These are phyloP conservation scores for Cerastis rubricosa DNA, from an alignment of 2,888 invertebrate species.

Conservation along the genomic window DNA sequence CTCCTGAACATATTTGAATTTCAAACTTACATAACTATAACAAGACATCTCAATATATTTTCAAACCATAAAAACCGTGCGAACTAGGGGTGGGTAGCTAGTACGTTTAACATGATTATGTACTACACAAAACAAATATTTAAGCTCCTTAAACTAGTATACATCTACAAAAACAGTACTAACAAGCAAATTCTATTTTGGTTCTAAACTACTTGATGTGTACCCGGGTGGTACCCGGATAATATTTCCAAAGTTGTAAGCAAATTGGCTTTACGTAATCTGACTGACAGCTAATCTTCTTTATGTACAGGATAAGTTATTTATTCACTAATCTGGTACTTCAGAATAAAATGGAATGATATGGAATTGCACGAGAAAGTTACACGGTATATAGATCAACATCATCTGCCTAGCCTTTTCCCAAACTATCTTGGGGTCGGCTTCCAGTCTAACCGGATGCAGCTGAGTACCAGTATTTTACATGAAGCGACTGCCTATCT, in stretches of 20 bases:
- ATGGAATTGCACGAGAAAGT: too few relatives aligned
- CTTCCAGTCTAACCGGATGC: too few relatives aligned
- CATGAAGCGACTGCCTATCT: too few relatives aligned
- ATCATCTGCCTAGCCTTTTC: too few relatives aligned
- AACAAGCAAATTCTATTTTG: slow-evolving; percentile 7
- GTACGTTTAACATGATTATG: not conserved
- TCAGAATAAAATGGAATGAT: too few relatives aligned
- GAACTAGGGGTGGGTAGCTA: not conserved
- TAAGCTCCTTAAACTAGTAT: not conserved
- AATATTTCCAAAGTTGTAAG: slow-evolving; percentile 12
- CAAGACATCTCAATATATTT: not conserved
- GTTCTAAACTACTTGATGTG: not conserved
- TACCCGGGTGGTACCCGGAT: not conserved
- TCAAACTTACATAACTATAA: too few relatives aligned
- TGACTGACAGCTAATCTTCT: not conserved
- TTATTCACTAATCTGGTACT: not conserved
- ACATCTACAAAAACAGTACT: not conserved
- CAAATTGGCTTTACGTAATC: slow-evolving; percentile 20
- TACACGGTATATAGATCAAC: too few relatives aligned
- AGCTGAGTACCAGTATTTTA: too few relatives aligned
- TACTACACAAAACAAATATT: not conserved
- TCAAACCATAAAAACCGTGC: not conserved
- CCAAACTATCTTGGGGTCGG: too few relatives aligned
- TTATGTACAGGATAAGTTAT: not conserved
- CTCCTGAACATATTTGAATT: too few relatives aligned